Percentiles rank a stretch among this genome's conserved stretches.
These are phyloP conservation scores for Pleuronectes platessa DNA, from an alignment of 2,113 vertebrate species.

Conservation along the genomic window DNA sequence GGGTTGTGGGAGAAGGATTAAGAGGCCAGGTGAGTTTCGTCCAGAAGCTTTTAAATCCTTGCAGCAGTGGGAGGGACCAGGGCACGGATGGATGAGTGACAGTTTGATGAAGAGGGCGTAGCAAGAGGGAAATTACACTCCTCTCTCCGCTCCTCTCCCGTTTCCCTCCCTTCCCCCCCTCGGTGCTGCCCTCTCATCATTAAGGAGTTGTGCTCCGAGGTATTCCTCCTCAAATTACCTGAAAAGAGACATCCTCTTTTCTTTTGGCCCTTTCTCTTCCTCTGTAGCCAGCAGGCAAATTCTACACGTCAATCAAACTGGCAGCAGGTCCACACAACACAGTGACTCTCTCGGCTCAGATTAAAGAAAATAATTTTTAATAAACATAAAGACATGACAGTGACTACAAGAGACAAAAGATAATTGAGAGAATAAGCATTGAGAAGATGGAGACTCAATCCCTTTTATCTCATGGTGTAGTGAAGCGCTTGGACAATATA, in stretches of 20 bases:
- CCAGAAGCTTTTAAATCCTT: conserved; percentile 48
- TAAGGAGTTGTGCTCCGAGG: conserved; percentile 72
- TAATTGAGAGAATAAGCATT: neutral
- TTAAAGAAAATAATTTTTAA: conserved; percentile 21
- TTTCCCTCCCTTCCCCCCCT: conserved; percentile 24
- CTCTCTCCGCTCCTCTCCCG: conserved; percentile 40
- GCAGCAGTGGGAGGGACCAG: conserved; percentile 40
- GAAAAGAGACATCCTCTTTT: conserved; percentile 81
- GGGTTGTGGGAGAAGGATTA: conserved; percentile 43
- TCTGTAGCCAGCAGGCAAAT: conserved; percentile 78
- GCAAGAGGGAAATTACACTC: conserved; percentile 79
- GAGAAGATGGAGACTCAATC: conserved; percentile 1
- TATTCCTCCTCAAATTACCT: conserved; percentile 80
- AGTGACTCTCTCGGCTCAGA: conserved; percentile 13
- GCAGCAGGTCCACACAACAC: conserved; percentile 63
- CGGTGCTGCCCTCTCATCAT: conserved; percentile 70
- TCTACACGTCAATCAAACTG: conserved; percentile 84
- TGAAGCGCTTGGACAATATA: too few relatives aligned
- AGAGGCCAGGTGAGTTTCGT: conserved; percentile 49
- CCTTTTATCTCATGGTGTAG: neutral
- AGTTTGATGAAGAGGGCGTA: conserved; percentile 78
- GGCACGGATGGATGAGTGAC: conserved; percentile 73
- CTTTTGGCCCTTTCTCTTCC: conserved; percentile 73
- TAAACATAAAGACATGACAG: conserved; percentile 8
- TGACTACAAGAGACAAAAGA: conserved; percentile 20